Percentiles rank a stretch among this genome's conserved stretches.
These are phyloP conservation scores for Heliconius himera DNA, from an alignment of 1,140 invertebrate genomes.

Conservation along the genomic window DNA sequence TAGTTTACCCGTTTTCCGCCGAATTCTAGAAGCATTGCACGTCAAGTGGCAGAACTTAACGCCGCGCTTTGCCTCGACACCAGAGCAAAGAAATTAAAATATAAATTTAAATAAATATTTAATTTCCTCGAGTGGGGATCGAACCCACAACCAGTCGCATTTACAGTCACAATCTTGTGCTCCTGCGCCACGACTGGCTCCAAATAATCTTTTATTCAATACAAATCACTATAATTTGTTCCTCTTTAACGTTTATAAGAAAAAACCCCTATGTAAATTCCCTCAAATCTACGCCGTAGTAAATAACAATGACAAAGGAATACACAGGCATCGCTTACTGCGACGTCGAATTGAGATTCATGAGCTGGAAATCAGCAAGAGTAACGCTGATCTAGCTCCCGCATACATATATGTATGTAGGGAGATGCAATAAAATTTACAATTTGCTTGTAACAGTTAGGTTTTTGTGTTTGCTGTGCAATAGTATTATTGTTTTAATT, in stretches of 20 bases:
- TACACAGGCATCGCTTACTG: constrained; percentile 8
- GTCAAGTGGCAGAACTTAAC: too few species aligned
- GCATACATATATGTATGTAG: not conserved
- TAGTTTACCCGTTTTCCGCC: too few species aligned
- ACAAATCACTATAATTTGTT: not conserved
- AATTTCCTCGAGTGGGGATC: too few species aligned
- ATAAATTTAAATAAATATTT: too few species aligned
- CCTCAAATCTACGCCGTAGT: not conserved
- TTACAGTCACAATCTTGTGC: too few species aligned
- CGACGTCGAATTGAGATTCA: constrained; percentile 22
- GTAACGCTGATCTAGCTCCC: constrained; percentile 14
- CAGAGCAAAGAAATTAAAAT: too few species aligned
- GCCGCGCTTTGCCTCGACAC: too few species aligned
- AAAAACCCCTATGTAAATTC: not conserved
- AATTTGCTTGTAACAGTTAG: not conserved
- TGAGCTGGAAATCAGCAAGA: constrained; percentile 17
- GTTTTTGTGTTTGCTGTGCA: not conserved
- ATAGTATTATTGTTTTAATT: not conserved
- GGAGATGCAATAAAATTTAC: constrained; percentile 5
- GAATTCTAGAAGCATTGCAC: too few species aligned
- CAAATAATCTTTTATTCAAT: not conserved
- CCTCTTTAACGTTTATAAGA: not conserved
- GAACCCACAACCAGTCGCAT: too few species aligned
- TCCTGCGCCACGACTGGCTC: too few species aligned
- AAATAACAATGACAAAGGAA: constrained; percentile 16